These are phyloP conservation scores for Synanceia verrucosa DNA, from an alignment of 2,797 vertebrate genomes.

Conservation along the genomic window DNA sequence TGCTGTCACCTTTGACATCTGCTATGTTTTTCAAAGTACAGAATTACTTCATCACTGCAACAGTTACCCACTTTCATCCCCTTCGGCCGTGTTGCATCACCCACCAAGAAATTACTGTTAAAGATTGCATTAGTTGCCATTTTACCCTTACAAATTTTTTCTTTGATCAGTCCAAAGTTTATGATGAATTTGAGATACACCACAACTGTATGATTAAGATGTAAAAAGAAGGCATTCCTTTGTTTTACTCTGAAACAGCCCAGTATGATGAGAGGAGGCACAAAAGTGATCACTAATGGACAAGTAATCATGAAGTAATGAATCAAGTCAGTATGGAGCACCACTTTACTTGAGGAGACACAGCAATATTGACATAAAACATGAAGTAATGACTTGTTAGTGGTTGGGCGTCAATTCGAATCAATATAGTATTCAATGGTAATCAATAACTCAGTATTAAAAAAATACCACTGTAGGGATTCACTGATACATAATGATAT, in stretches of 20 bases:
- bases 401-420: too few species aligned
- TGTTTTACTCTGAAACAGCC: background rate
- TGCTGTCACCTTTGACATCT: too few species aligned
- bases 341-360: too few species aligned
- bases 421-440: too few species aligned
- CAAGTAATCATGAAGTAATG: background rate
- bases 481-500: background rate
- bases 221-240: background rate
- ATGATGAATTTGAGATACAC: background rate
- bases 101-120: too few species aligned
- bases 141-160: too few species aligned
- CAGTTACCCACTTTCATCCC: too few species aligned
- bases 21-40: too few species aligned
- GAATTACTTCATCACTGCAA: too few species aligned
- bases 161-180: background rate
- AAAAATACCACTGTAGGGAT: too few species aligned
- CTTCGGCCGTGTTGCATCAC: background rate
- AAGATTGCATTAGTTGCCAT: background rate
- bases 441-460: background rate
- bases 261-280: background rate
- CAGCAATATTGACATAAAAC: too few species aligned
- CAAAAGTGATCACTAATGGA: background rate
- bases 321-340: background rate
- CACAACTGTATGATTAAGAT: background rate
- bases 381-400: too few species aligned